Evolutionary conservation across 2,797 vertebrate species (phyloP).

Genomic region (Valencia hispanica): DNA sequence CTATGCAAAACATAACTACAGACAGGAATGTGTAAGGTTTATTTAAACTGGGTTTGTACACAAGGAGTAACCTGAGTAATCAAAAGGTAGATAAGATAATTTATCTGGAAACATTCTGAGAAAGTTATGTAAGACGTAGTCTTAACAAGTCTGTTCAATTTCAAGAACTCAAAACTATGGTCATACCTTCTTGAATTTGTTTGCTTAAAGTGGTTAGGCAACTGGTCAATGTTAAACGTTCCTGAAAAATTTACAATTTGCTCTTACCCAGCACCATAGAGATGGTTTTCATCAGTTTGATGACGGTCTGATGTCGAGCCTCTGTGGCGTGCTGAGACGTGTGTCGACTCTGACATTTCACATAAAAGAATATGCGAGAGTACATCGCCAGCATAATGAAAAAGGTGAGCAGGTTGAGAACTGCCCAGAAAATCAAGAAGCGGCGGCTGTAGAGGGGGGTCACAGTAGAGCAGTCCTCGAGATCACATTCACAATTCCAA

Average conservation of each 20-base stretch:
- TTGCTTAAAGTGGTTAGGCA: neutral
- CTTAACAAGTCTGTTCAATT: neutral
- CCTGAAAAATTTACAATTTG: neutral
- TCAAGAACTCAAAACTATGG: neutral
- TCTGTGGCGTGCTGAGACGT: constrained; percentile 82
- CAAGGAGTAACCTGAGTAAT: constrained; percentile 11
- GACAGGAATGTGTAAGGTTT: too few species aligned
- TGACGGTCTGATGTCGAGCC: constrained; percentile 82
- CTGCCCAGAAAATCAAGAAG: constrained; percentile 92
- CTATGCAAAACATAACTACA: neutral
- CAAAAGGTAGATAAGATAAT: neutral
- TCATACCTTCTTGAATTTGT: neutral
- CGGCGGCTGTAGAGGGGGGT: constrained; percentile 90
- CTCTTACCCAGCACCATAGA: constrained; percentile 91
- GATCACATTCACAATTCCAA: constrained; percentile 91
- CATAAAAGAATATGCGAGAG: constrained; percentile 88
- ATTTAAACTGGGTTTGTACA: too few species aligned
- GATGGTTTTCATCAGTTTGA: constrained; percentile 93
- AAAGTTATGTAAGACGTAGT: neutral
- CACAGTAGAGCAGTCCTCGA: constrained; percentile 85
- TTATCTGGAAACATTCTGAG: neutral
- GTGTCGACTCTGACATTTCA: constrained; percentile 79
- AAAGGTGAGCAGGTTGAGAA: constrained; percentile 90
- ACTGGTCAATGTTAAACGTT: neutral
- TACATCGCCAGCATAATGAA: constrained; percentile 89